Evolutionary conservation across 1,140 invertebrate species (phyloP).

Genomic region (Camponotus floridanus): DNA sequence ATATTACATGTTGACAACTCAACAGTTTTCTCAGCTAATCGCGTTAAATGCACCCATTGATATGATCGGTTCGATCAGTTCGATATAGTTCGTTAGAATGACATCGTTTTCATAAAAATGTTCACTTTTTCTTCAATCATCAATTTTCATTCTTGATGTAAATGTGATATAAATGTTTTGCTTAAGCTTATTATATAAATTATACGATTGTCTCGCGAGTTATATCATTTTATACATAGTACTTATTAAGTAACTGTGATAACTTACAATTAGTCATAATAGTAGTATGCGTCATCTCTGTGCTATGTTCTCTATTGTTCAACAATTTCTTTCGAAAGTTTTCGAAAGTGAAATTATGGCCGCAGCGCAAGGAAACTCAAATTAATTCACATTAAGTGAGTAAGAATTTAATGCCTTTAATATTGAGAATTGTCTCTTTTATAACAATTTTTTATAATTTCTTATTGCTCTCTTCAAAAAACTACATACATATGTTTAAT

Average conservation of each 20-base stretch:
- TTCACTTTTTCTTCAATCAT: slow-evolving; percentile 48
- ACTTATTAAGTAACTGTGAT: slow-evolving; percentile 76
- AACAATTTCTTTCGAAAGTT: slow-evolving; percentile 64
- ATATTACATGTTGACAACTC: neutral
- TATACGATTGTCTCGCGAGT: slow-evolving; percentile 20
- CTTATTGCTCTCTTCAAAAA: neutral
- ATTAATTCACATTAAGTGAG: slow-evolving; percentile 73
- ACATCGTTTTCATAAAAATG: neutral
- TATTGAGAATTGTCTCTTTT: neutral
- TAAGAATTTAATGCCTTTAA: slow-evolving; percentile 14
- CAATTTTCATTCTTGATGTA: slow-evolving; percentile 55
- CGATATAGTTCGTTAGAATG: slow-evolving; percentile 17
- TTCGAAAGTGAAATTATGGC: slow-evolving; percentile 63
- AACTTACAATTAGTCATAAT: slow-evolving; percentile 50
- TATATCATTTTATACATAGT: slow-evolving; percentile 72
- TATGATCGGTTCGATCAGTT: neutral
- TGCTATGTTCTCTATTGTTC: slow-evolving; percentile 64
- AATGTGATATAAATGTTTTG: slow-evolving; percentile 33
- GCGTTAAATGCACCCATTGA: slow-evolving; percentile 24
- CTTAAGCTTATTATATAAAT: slow-evolving; percentile 50
- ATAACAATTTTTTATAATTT: neutral
- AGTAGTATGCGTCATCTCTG: slow-evolving; percentile 48
- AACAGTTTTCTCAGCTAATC: slow-evolving; percentile 18
- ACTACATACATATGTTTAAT: slow-evolving; percentile 30
- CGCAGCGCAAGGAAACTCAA: slow-evolving; percentile 51